Conservation (phyloP, 2,797 vertebrate genomes). For the Perodicticus potto region DNA sequence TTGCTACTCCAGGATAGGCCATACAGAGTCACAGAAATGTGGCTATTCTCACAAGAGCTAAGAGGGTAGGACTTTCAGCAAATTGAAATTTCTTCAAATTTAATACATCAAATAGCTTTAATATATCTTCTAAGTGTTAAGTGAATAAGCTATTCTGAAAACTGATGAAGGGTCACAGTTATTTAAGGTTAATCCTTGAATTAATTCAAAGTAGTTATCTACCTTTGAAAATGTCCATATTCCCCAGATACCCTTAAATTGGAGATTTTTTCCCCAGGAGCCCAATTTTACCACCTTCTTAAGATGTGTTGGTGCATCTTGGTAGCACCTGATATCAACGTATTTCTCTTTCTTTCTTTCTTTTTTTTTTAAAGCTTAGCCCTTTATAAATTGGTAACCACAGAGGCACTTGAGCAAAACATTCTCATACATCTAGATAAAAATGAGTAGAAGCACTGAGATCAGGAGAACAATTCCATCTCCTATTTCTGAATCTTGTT, state of each 20-base stretch:
- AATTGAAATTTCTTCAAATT: slow-evolving; percentile 24
- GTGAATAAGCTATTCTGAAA: slow-evolving; percentile 58
- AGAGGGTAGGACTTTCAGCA: not conserved
- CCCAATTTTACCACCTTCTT: slow-evolving; percentile 18
- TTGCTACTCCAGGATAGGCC: not conserved
- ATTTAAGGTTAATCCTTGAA: slow-evolving; percentile 63
- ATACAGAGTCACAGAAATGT: not conserved
- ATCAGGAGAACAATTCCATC: not conserved
- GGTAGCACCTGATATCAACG: not conserved
- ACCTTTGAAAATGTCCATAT: slow-evolving; percentile 51
- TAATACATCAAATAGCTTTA: slow-evolving; percentile 48
- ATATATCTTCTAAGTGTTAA: slow-evolving; percentile 62
- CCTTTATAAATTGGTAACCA: slow-evolving; percentile 29
- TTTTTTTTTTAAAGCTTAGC: no score
- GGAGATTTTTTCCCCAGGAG: not conserved
- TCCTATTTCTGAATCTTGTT: not conserved
- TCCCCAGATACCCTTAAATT: not conserved
- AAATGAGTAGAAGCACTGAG: not conserved
- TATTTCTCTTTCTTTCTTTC: not conserved
- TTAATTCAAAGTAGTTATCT: slow-evolving; percentile 43
- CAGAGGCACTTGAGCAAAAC: not conserved
- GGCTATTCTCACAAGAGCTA: not conserved
- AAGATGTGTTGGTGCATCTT: slow-evolving; percentile 49
- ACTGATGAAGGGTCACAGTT: slow-evolving; percentile 39
- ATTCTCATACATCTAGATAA: slow-evolving; percentile 7